Conservation (phyloP, 2,113 vertebrate genomes). For the Strigops habroptila region DNA sequence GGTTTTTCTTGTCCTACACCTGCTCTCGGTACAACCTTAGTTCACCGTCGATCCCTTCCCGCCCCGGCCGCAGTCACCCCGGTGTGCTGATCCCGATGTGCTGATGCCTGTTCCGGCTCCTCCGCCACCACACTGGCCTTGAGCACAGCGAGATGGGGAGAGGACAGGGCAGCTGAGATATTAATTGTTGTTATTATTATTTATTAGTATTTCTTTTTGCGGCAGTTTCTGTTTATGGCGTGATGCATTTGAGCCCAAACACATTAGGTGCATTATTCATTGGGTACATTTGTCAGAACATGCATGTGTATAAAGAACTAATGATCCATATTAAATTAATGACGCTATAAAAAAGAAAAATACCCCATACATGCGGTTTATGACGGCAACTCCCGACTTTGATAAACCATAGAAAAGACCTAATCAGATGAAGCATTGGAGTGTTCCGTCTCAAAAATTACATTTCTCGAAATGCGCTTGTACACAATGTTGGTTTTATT, state of each 20-base stretch:
- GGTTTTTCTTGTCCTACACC: constrained; percentile 72
- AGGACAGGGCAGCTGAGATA: not conserved
- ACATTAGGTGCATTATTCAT: constrained; percentile 92
- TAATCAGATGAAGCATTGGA: constrained; percentile 85
- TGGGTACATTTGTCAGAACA: constrained; percentile 95
- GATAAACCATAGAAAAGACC: constrained; percentile 89
- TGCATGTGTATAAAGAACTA: constrained; percentile 88
- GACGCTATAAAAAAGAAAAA: constrained; percentile 97
- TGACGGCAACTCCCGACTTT: constrained; percentile 86
- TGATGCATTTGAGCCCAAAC: constrained; percentile 84
- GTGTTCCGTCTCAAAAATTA: constrained; percentile 78
- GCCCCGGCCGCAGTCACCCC: not conserved
- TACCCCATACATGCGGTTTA: constrained; percentile 79
- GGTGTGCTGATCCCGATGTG: not conserved
- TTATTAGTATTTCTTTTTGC: constrained; percentile 73
- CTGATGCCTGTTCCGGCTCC: not conserved
- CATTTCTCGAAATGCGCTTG: constrained; percentile 80
- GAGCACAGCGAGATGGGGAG: not conserved
- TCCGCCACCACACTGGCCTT: constrained; percentile 1
- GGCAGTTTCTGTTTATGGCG: constrained; percentile 86
- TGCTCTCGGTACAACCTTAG: constrained; percentile 69
- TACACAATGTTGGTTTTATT: constrained; percentile 88
- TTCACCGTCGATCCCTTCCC: constrained; percentile 61
- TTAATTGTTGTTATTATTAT: constrained; percentile 40
- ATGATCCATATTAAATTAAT: constrained; percentile 98